Evolutionary conservation across 2,888 invertebrate species (phyloP).

Genomic region (Nematopogon swammerdamellus): DNA sequence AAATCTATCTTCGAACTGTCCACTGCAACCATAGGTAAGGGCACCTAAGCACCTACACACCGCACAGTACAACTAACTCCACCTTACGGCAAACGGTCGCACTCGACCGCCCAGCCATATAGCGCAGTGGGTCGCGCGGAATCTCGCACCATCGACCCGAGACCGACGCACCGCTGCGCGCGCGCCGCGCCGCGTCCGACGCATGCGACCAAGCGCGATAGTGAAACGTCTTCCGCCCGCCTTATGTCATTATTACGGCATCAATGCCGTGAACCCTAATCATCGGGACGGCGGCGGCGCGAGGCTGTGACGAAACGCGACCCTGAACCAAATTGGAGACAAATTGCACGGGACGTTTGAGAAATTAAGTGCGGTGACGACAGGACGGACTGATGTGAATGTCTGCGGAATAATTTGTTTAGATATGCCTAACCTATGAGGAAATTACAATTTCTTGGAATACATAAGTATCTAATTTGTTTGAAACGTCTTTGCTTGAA

Average conservation of each 20-base stretch:
- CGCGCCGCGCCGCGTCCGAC: not conserved
- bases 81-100: not conserved
- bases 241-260: constrained; percentile 1
- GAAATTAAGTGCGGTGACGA: no score
- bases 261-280: not conserved
- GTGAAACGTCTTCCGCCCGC: not conserved
- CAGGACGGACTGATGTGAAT: no score
- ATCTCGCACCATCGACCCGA: not conserved
- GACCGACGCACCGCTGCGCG: not conserved
- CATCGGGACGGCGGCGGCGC: not conserved
- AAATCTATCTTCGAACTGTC: no score
- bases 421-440: no score
- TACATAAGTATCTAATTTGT: no score
- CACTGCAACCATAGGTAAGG: no score
- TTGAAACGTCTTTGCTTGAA: no score
- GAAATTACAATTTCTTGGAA: no score
- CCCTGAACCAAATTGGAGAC: not conserved
- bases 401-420: no score
- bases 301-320: not conserved
- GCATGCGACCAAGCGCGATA: not conserved
- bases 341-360: not conserved
- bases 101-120: not conserved
- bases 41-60: no score
- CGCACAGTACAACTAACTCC: no score
- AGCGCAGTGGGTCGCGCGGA: not conserved